Evolutionary conservation across 2,797 vertebrate species (phyloP).

Genomic region (Pangasius sanitwongsei): DNA sequence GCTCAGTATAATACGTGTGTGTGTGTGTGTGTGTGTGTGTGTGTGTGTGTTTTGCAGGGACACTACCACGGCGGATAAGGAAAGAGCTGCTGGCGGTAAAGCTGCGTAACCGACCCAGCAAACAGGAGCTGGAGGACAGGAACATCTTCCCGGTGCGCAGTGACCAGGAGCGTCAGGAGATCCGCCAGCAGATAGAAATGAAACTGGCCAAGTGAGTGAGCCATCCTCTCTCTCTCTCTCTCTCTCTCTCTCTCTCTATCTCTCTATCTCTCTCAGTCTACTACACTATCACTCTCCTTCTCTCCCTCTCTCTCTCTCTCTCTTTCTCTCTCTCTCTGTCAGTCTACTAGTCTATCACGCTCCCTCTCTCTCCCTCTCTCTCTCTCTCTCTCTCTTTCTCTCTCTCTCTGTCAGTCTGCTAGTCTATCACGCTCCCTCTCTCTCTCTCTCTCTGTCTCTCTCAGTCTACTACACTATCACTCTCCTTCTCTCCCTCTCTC

Average conservation of each 20-base stretch:
- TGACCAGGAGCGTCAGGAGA: constrained; percentile 92
- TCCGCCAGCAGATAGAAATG: constrained; percentile 95
- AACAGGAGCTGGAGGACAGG: constrained; percentile 94
- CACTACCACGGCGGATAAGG: constrained; percentile 90
- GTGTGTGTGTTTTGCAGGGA: constrained; percentile 74
- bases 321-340: not conserved
- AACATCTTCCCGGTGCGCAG: constrained; percentile 96
- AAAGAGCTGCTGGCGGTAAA: constrained; percentile 94
- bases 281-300: not conserved
- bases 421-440: too few species aligned
- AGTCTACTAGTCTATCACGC: too few species aligned
- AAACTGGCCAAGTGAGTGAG: constrained; percentile 95
- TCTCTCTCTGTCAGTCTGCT: too few species aligned
- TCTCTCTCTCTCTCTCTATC: not conserved
- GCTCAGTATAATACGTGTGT: not conserved
- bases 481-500: too few species aligned
- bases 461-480: too few species aligned
- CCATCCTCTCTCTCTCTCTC: not conserved
- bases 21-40: constrained; percentile 37
- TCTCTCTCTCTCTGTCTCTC: too few species aligned
- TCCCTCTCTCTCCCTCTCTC: not conserved
- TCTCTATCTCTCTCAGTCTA: not conserved
- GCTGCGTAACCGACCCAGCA: constrained; percentile 91
- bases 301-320: not conserved
- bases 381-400: too few species aligned